phyloP scores from a whole-genome alignment of 2,888 invertebrate genomes.

The Gnatocerus cornutus region DNA sequence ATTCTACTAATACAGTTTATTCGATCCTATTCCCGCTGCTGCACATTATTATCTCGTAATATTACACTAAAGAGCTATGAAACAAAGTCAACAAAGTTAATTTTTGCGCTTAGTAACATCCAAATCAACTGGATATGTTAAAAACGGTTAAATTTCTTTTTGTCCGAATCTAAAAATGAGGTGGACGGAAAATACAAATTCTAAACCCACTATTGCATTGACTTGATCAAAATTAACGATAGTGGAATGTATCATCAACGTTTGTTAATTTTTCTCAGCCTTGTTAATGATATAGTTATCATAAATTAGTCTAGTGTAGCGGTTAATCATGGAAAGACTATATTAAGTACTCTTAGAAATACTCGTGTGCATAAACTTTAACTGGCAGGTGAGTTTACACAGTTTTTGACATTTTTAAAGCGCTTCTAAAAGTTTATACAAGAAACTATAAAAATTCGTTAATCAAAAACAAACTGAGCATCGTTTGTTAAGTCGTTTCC shows the following conservation, averaged over 20 bases:
- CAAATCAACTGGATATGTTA: constrained; percentile 9
- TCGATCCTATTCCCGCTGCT: constrained; percentile 52
- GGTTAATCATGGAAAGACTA: constrained; percentile 49
- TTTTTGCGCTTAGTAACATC: constrained; percentile 36
- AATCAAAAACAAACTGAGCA: constrained; percentile 35
- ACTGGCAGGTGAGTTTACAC: constrained; percentile 54
- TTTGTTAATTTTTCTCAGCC: constrained; percentile 48
- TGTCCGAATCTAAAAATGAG: constrained; percentile 11
- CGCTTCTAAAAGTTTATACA: constrained; percentile 10
- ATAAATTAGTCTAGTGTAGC: constrained; percentile 38
- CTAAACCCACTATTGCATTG: constrained; percentile 32
- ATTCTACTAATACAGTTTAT: constrained; percentile 52
- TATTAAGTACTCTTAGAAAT: constrained; percentile 54
- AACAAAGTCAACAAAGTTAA: constrained; percentile 39
- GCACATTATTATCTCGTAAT: constrained; percentile 36
- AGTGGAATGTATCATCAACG: constrained; percentile 38
- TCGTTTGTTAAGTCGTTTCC: constrained; percentile 21
- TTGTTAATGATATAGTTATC: constrained; percentile 43
- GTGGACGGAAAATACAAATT: constrained; percentile 44
- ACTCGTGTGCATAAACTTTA: constrained; percentile 52
- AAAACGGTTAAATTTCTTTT: constrained; percentile 15
- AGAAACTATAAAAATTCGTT: constrained; percentile 20
- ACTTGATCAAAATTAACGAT: constrained; percentile 20
- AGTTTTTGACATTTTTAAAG: constrained; percentile 25
- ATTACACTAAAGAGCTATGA: constrained; percentile 37